Conservation (phyloP, 2,113 vertebrate genomes). For the Tachuris rubrigastra region DNA sequence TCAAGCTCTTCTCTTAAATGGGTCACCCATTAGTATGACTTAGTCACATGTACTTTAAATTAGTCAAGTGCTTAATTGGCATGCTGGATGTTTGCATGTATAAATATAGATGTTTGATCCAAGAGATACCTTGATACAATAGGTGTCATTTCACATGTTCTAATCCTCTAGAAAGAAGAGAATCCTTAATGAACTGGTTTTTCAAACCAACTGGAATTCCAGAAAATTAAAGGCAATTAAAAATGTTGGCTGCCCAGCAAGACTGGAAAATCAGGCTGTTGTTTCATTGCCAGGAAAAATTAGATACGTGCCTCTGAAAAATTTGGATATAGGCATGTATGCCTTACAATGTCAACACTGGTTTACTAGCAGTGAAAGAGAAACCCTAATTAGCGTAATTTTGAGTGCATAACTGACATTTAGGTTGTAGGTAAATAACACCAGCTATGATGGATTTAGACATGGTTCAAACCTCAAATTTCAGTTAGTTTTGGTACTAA, state of each 20-base stretch:
- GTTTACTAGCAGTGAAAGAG: background rate
- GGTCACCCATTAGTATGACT: background rate
- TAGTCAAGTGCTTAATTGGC: conserved; percentile 36
- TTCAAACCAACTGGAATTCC: background rate
- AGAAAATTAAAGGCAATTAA: background rate
- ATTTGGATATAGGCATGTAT: background rate
- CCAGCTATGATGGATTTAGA: background rate
- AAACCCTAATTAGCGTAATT: background rate
- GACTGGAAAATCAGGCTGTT: background rate
- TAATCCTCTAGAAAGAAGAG: background rate
- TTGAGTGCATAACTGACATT: background rate
- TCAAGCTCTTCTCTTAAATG: conserved; percentile 33
- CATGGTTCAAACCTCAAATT: background rate
- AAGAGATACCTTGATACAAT: background rate
- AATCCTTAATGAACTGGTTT: background rate
- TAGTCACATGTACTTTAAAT: conserved; percentile 35
- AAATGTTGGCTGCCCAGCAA: background rate
- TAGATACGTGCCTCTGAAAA: background rate
- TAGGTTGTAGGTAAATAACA: background rate
- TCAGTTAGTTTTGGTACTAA: background rate
- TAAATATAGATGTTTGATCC: background rate
- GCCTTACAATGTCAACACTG: background rate
- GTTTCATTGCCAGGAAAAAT: background rate
- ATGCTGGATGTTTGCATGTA: conserved; percentile 21
- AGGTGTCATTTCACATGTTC: background rate